phyloP scores from a whole-genome alignment of 2,113 vertebrate species.

The Galbula dea region DNA sequence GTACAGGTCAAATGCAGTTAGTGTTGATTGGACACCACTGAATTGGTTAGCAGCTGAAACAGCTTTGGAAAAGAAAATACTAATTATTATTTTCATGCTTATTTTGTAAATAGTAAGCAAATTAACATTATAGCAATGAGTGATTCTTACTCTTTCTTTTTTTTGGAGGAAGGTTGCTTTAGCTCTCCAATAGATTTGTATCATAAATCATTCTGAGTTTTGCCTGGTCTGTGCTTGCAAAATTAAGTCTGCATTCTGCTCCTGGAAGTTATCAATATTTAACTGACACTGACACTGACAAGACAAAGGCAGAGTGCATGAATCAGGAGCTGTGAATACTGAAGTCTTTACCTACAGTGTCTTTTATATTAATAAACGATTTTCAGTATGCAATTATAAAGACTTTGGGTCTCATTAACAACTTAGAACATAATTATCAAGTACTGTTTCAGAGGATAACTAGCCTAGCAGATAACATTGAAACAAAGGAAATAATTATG shows the following conservation, averaged over 20 bases:
- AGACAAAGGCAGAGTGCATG: constrained; percentile 1
- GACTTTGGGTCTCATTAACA: not conserved
- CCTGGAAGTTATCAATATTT: constrained; percentile 61
- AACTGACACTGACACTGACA: constrained; percentile 35
- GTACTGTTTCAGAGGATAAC: not conserved
- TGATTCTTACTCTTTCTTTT: not conserved
- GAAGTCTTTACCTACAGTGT: not conserved
- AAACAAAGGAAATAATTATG: not conserved
- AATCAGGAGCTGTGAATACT: not conserved
- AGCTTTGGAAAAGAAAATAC: not conserved
- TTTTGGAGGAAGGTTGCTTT: not conserved
- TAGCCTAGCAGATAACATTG: not conserved
- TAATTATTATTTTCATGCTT: not conserved
- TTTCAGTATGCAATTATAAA: not conserved
- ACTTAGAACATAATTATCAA: not conserved
- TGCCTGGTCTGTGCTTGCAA: not conserved
- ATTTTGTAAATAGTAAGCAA: not conserved
- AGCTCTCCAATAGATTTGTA: not conserved
- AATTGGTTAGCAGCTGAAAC: not conserved
- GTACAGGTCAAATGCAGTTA: not conserved
- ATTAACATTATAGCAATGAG: not conserved
- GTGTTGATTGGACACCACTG: not conserved
- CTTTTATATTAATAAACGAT: constrained; percentile 32
- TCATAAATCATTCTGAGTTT: not conserved
- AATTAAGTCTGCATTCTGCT: constrained; percentile 23